A percentile compares a stretch with the other conserved stretches of the same genome.
Evolutionary conservation across 2,888 invertebrate genomes (phyloP).

Genomic region (Antitype chi): DNA sequence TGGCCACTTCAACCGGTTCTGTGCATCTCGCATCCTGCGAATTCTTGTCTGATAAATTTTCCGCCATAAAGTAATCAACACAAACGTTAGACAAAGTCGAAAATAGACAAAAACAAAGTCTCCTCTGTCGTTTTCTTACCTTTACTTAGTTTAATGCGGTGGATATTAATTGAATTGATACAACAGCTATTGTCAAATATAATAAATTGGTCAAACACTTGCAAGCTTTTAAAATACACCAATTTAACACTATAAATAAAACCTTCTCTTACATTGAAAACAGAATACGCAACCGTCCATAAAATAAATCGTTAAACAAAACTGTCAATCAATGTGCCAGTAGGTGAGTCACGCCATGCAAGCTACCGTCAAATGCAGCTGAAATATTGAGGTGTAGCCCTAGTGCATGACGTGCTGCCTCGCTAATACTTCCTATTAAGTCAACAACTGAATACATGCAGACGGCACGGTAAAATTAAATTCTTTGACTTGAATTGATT

Average conservation of each 20-base stretch:
- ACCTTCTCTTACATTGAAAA: neutral
- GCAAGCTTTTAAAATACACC: neutral
- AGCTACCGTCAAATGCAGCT: slow-evolving; percentile 22
- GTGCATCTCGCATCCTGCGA: neutral
- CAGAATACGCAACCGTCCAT: neutral
- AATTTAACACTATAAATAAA: neutral
- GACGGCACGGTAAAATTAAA: slow-evolving; percentile 42
- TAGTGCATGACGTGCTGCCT: slow-evolving; percentile 47
- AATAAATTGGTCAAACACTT: neutral
- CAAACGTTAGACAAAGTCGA: neutral
- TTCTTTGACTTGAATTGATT: slow-evolving; percentile 23
- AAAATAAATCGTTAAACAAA: slow-evolving; percentile 25
- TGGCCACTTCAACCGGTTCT: neutral
- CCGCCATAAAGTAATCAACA: neutral
- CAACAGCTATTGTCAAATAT: neutral
- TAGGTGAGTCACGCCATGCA: slow-evolving; percentile 27
- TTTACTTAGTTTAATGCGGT: neutral
- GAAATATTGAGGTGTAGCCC: slow-evolving; percentile 51
- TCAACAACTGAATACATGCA: slow-evolving; percentile 22
- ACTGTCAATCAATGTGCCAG: slow-evolving; percentile 12
- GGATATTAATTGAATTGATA: neutral
- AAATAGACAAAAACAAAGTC: neutral
- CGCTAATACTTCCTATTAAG: slow-evolving; percentile 23
- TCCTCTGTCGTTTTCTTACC: neutral
- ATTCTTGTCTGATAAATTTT: neutral